Percentiles rank a stretch among this genome's conserved stretches.
These are phyloP conservation scores for Cataglyphis altisquamis DNA, from an alignment of 2,888 invertebrate genomes.

Conservation along the genomic window DNA sequence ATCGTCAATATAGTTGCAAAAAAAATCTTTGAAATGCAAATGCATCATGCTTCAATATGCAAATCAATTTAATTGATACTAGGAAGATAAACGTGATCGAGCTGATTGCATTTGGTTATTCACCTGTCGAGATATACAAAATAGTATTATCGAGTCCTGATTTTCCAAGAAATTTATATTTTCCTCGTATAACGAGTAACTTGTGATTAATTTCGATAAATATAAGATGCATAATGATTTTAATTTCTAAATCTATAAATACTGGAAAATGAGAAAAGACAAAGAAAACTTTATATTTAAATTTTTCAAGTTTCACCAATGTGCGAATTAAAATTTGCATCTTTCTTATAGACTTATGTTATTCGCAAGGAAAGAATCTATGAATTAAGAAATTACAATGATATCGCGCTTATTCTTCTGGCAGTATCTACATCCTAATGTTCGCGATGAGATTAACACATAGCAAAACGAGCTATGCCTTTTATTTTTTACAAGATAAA, in stretches of 20 bases:
- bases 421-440: too few species aligned
- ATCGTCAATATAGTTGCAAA: background rate
- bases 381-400: background rate
- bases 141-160: background rate
- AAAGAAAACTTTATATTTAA: background rate
- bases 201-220: background rate
- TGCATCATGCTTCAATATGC: background rate
- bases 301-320: background rate
- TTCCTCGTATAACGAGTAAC: background rate
- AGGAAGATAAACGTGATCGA: background rate
- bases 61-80: constrained; percentile 4
- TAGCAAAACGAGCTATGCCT: too few species aligned
- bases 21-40: constrained; percentile 35
- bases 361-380: background rate
- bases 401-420: background rate
- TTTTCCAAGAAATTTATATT: background rate
- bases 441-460: too few species aligned
- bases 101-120: constrained; percentile 9
- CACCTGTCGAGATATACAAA: background rate
- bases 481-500: background rate
- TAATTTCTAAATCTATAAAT: background rate
- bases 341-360: background rate
- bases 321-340: background rate
- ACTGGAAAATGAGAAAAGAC: background rate
- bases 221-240: background rate